phyloP scores from a whole-genome alignment of 2,888 invertebrate genomes.

The Masnerella sp. region DNA sequence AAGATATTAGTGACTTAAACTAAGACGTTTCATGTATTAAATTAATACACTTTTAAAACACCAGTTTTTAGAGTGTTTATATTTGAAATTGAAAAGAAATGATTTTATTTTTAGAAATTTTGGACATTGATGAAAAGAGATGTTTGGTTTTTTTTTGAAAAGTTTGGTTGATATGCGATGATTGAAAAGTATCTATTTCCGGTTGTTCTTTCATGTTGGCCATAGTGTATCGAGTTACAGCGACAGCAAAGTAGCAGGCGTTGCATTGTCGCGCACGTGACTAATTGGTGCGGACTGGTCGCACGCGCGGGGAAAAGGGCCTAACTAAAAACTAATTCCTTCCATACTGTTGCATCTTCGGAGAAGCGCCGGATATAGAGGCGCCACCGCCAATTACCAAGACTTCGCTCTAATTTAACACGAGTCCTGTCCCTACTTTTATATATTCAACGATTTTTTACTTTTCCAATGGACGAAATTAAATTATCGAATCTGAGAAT shows the following conservation, averaged over 20 bases:
- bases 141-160: not conserved
- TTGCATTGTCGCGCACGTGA: slow-evolving; percentile 74
- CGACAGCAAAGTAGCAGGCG: slow-evolving; percentile 64
- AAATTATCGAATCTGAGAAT: too few relatives aligned
- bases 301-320: slow-evolving; percentile 57
- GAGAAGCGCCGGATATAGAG: slow-evolving; percentile 77
- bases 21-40: too few relatives aligned
- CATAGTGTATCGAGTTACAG: slow-evolving; percentile 70
- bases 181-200: too few relatives aligned
- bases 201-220: slow-evolving; percentile 43
- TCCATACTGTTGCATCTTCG: slow-evolving; percentile 76
- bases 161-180: too few relatives aligned
- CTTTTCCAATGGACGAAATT: too few relatives aligned
- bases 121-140: too few relatives aligned
- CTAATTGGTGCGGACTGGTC: slow-evolving; percentile 74
- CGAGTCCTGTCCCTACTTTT: slow-evolving; percentile 65
- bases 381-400: slow-evolving; percentile 76
- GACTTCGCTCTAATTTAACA: slow-evolving; percentile 72
- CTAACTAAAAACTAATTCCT: slow-evolving; percentile 76
- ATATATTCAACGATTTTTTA: too few relatives aligned
- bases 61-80: too few relatives aligned
- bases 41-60: too few relatives aligned
- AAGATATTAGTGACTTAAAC: too few relatives aligned
- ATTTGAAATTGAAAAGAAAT: too few relatives aligned
- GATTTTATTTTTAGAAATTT: too few relatives aligned